These are phyloP conservation scores for Geococcyx californianus DNA, from an alignment of 2,113 vertebrate genomes.

Conservation along the genomic window DNA sequence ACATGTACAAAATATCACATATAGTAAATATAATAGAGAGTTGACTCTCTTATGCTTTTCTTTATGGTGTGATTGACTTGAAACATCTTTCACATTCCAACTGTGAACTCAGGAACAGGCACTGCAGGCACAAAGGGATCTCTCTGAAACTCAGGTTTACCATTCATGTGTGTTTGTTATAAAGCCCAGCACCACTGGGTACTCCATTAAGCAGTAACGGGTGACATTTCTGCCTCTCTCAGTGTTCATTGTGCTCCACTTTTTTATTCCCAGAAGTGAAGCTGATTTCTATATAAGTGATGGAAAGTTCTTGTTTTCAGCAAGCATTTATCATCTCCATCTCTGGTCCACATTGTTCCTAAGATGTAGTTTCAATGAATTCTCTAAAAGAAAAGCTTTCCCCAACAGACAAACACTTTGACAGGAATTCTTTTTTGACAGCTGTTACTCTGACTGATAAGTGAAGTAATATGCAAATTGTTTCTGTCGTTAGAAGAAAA, in stretches of 20 bases:
- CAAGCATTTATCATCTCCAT: neutral
- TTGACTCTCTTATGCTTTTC: neutral
- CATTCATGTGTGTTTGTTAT: rapidly evolving
- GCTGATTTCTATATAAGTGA: neutral
- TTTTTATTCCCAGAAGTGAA: neutral
- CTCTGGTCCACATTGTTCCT: neutral
- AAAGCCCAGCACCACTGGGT: neutral
- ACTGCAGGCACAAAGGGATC: neutral
- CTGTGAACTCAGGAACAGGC: neutral
- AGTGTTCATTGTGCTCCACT: neutral
- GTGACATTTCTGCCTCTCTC: neutral
- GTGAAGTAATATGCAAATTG: neutral
- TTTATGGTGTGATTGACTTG: neutral
- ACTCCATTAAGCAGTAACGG: neutral
- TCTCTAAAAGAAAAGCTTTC: neutral
- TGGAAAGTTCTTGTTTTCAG: neutral
- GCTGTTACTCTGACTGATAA: neutral
- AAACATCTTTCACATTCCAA: neutral
- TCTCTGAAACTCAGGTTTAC: neutral
- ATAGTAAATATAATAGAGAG: neutral
- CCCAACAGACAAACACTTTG: neutral
- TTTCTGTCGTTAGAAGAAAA: neutral
- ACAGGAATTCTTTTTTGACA: neutral
- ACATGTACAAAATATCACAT: neutral
- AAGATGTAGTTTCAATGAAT: neutral